Conservation (phyloP, 2,888 invertebrate genomes). For the Helicoverpa assulta region DNA sequence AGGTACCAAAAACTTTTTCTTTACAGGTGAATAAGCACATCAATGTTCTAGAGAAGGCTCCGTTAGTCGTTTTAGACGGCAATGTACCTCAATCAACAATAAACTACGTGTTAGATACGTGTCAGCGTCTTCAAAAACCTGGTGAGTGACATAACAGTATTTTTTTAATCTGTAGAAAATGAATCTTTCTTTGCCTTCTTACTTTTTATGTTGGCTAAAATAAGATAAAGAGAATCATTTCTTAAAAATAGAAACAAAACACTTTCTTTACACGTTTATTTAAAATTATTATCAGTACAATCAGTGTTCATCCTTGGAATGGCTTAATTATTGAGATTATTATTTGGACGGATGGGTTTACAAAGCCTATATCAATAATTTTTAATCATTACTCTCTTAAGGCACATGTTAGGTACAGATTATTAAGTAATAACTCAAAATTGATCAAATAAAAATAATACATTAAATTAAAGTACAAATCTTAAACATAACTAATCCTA, state of each 20-base stretch:
- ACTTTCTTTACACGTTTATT: constrained; percentile 54
- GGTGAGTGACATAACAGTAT: constrained; percentile 85
- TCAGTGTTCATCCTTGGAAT: constrained; percentile 66
- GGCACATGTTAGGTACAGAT: constrained; percentile 39
- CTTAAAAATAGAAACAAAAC: not conserved
- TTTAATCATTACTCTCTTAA: constrained; percentile 50
- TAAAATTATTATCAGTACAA: constrained; percentile 68
- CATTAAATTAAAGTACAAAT: constrained; percentile 23
- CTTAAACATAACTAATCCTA: constrained; percentile 34
- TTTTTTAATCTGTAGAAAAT: too few relatives aligned
- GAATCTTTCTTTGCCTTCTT: too few relatives aligned
- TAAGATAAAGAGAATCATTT: too few relatives aligned
- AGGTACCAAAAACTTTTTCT: constrained; percentile 8
- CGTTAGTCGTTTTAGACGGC: constrained; percentile 95
- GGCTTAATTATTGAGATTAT: constrained; percentile 65
- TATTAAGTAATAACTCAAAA: constrained; percentile 7
- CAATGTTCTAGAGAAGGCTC: constrained; percentile 90
- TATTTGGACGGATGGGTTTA: constrained; percentile 65
- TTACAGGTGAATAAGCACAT: constrained; percentile 91
- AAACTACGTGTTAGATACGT: constrained; percentile 90
- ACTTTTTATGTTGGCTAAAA: too few relatives aligned
- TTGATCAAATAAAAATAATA: constrained; percentile 18
- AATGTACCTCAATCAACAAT: constrained; percentile 94
- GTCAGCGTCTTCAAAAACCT: constrained; percentile 91
- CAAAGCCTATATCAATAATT: constrained; percentile 36